phyloP scores from a whole-genome alignment of 2,888 invertebrate species.

The Cloeon dipterum region DNA sequence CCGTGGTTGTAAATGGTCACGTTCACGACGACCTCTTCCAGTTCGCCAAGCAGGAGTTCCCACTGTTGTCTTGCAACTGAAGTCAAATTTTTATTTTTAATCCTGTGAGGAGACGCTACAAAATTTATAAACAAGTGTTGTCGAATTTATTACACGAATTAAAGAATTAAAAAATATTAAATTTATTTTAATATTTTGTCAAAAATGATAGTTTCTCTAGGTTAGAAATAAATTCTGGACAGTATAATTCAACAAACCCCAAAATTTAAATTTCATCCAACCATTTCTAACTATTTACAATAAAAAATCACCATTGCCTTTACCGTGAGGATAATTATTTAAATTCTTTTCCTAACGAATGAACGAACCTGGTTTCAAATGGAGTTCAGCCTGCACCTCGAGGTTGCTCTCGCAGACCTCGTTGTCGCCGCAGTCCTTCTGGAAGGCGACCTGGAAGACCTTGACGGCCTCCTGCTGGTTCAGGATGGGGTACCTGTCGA shows the following conservation, averaged over 20 bases:
- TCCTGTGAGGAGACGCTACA: too few species aligned
- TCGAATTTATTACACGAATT: too few species aligned
- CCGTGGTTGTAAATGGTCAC: slow-evolving; percentile 52
- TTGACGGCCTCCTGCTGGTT: slow-evolving; percentile 67
- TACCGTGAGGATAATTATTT: too few species aligned
- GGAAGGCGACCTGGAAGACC: slow-evolving; percentile 61
- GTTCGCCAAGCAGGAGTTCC: slow-evolving; percentile 37
- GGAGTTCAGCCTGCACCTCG: slow-evolving; percentile 34
- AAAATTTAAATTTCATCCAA: too few species aligned
- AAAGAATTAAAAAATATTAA: too few species aligned
- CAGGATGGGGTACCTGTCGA: slow-evolving; percentile 63
- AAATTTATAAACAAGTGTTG: too few species aligned
- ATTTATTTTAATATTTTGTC: not conserved
- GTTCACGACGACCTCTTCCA: slow-evolving; percentile 51
- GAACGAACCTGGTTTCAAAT: slow-evolving; percentile 28
- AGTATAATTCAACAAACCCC: too few species aligned
- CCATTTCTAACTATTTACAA: too few species aligned
- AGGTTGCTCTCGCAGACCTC: slow-evolving; percentile 71
- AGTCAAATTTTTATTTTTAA: too few species aligned
- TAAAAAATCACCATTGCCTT: too few species aligned
- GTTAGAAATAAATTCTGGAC: not conserved
- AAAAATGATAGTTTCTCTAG: not conserved
- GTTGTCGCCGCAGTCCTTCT: slow-evolving; percentile 77
- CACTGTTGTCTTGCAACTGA: slow-evolving; percentile 7
- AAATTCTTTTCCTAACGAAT: too few species aligned